phyloP scores from a whole-genome alignment of 2,888 invertebrate genomes.

The Brachypterus glaber region DNA sequence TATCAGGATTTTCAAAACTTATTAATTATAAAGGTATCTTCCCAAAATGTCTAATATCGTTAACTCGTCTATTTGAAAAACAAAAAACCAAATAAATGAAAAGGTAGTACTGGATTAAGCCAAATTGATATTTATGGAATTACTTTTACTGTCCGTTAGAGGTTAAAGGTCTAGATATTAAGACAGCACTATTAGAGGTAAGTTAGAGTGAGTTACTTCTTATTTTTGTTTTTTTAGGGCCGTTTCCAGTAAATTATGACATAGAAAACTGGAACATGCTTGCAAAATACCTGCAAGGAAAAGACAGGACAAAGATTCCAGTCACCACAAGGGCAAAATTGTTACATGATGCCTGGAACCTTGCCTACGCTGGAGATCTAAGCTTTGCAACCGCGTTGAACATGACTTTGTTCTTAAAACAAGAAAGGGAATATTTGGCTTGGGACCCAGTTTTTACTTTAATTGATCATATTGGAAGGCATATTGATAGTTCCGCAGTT shows the following conservation, averaged over 20 bases:
- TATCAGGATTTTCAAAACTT: no score
- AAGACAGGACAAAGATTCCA: conserved; percentile 50
- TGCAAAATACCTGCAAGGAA: conserved; percentile 51
- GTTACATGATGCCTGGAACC: conserved; percentile 68
- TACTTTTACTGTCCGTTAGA: no score
- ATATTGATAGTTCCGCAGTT: conserved; percentile 56
- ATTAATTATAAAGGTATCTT: no score
- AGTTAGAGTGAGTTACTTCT: conserved; percentile 3
- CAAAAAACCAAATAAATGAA: no score
- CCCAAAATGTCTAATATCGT: no score
- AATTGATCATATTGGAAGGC: conserved; percentile 69
- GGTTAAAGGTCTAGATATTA: no score
- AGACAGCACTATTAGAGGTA: no score
- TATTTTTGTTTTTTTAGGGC: conserved; percentile 43
- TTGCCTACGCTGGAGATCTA: conserved; percentile 68
- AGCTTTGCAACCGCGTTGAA: conserved; percentile 67
- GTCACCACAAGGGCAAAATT: conserved; percentile 65
- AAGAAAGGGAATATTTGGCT: conserved; percentile 64
- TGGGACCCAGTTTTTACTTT: conserved; percentile 79
- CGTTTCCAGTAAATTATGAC: conserved; percentile 79
- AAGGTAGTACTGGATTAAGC: no score
- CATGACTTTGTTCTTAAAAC: conserved; percentile 66
- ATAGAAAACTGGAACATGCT: conserved; percentile 66
- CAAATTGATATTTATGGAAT: no score
- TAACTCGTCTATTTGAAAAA: no score